Conservation (phyloP, 37 sponge, comb jelly and placozoan species). For the Oopsacas minuta region DNA sequence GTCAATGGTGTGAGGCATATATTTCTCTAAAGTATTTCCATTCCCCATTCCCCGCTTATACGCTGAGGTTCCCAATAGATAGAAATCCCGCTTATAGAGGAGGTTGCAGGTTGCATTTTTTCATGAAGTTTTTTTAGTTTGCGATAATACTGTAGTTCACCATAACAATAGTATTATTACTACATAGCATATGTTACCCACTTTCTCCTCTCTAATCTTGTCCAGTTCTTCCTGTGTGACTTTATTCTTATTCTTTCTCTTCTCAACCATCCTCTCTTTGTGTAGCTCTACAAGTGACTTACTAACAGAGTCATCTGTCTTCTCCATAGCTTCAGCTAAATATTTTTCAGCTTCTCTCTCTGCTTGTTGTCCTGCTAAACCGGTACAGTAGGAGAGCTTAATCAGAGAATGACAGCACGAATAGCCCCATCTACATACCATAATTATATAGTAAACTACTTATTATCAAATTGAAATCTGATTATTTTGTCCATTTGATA, state of each 20-base stretch:
- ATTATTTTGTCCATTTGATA: no score
- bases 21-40: no score
- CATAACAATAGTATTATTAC: no score
- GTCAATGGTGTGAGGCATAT: no score
- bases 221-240: background rate
- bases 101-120: no score
- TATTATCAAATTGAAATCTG: background rate
- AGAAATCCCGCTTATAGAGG: no score
- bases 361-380: conserved; percentile 56
- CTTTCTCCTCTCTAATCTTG: background rate
- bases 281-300: conserved; percentile 5
- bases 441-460: background rate
- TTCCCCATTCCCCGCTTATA: no score
- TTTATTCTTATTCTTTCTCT: conserved; percentile 21
- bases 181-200: no score
- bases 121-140: no score
- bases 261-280: conserved; percentile 22
- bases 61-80: no score
- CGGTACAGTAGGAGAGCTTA: conserved; percentile 85
- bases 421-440: conserved; percentile 72
- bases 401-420: conserved; percentile 80
- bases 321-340: background rate
- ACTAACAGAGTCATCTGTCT: background rate
- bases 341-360: conserved; percentile 26
- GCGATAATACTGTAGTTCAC: no score